Conservation (phyloP, 2,113 vertebrate species). For the Struthio camelus region DNA sequence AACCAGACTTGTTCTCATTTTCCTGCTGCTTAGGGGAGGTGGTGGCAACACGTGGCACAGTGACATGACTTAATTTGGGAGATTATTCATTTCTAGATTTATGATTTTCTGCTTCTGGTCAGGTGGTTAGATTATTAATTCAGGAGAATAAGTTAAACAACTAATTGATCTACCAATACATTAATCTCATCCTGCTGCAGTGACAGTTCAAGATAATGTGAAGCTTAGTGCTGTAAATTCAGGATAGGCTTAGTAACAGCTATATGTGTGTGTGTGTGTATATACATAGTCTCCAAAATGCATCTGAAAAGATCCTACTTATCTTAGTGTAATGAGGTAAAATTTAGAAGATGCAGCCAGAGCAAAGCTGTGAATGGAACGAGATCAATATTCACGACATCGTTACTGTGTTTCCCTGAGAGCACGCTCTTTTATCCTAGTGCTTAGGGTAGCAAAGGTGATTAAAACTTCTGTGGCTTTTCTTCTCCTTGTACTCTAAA, state of each 20-base stretch:
- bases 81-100: neutral
- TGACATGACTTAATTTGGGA: neutral
- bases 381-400: neutral
- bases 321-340: neutral
- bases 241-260: neutral
- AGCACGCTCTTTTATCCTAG: neutral
- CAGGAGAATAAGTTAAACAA: no score
- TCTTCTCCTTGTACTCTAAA: neutral
- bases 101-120: neutral
- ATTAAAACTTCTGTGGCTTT: neutral
- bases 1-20: neutral
- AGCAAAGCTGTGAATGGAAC: no score
- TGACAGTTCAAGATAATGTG: neutral
- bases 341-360: neutral
- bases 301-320: neutral
- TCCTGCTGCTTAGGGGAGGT: neutral
- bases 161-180: fast-evolving
- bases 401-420: neutral
- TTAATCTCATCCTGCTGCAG: neutral
- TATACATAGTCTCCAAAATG: neutral
- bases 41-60: neutral
- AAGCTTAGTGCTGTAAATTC: neutral
- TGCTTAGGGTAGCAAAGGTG: neutral
- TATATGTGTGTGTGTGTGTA: neutral
- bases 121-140: no score